These are phyloP conservation scores for Zygaena filipendulae DNA, from an alignment of 2,888 invertebrate genomes.

Conservation along the genomic window DNA sequence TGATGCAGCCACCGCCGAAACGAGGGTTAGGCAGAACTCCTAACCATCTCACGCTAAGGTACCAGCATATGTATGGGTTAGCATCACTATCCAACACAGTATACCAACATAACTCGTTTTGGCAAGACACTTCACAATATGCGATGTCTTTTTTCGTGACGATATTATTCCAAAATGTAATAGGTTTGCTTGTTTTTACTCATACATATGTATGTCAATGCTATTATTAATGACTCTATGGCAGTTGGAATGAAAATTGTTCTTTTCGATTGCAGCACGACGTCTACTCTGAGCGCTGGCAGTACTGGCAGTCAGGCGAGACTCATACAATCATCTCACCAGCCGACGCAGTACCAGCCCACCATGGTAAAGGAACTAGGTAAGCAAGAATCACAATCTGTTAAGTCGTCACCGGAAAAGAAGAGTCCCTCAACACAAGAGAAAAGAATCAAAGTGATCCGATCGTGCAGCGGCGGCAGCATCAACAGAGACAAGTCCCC, in stretches of 20 bases:
- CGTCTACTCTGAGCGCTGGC: constrained; percentile 92
- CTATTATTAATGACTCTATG: too few relatives aligned
- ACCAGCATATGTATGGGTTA: constrained; percentile 52
- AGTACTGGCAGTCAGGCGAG: constrained; percentile 94
- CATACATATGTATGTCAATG: constrained; percentile 61
- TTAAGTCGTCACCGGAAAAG: constrained; percentile 62
- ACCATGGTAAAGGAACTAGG: constrained; percentile 89
- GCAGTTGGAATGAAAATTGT: too few relatives aligned
- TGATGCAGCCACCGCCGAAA: constrained; percentile 72
- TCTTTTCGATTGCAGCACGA: constrained; percentile 88
- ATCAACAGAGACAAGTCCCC: constrained; percentile 58
- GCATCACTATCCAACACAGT: constrained; percentile 21
- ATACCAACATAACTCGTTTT: too few relatives aligned
- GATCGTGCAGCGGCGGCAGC: constrained; percentile 65
- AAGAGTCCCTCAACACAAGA: constrained; percentile 35
- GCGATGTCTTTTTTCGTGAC: constrained; percentile 19
- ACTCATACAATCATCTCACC: constrained; percentile 93
- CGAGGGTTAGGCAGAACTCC: constrained; percentile 88
- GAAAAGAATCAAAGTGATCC: constrained; percentile 55
- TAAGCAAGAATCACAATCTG: constrained; percentile 72
- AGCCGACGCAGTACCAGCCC: constrained; percentile 92
- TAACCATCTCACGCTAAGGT: constrained; percentile 91
- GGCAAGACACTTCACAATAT: constrained; percentile 9
- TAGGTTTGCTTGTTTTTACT: constrained; percentile 45
- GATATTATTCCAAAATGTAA: constrained; percentile 24